Conservation (phyloP, 2,113 vertebrate genomes). For the Mugil cephalus region DNA sequence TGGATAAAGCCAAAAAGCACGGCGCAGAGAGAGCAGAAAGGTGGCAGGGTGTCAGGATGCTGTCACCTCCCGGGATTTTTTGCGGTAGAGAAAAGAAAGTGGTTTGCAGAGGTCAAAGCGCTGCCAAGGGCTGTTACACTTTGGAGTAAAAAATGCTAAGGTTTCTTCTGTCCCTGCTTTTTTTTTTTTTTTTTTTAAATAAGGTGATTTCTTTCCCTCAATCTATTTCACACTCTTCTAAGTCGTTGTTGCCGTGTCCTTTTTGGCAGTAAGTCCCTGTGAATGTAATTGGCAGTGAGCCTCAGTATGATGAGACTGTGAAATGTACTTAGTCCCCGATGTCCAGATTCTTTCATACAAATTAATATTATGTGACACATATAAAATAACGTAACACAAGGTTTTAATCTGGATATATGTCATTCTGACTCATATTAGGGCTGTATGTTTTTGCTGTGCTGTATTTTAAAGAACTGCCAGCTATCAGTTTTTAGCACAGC, state of each 20-base stretch:
- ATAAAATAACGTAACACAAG: constrained; percentile 1
- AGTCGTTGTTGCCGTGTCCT: constrained; percentile 27
- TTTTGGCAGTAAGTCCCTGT: constrained; percentile 23
- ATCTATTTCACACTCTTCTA: constrained; percentile 29
- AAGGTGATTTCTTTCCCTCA: constrained; percentile 18
- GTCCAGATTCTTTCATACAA: constrained; percentile 21
- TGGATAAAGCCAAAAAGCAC: constrained; percentile 24
- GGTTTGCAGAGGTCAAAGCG: constrained; percentile 53
- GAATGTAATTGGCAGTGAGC: constrained; percentile 31
- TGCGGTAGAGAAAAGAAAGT: constrained; percentile 25
- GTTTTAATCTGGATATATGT: background rate
- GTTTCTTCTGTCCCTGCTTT: constrained; percentile 23
- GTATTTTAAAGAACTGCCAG: constrained; percentile 3
- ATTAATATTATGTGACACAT: background rate
- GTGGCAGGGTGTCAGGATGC: constrained; percentile 57
- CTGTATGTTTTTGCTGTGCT: background rate
- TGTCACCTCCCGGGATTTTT: constrained; percentile 49
- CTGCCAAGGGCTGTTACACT: constrained; percentile 17
- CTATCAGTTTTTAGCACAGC: constrained; percentile 10
- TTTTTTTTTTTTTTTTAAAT: constrained; percentile 30
- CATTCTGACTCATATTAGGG: background rate
- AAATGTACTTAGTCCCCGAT: constrained; percentile 16
- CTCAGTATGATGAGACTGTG: constrained; percentile 26
- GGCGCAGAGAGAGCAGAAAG: constrained; percentile 40
- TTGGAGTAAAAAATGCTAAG: constrained; percentile 7